Conservation (phyloP, 1,140 invertebrate species). For the Aphaenogaster rudis region DNA sequence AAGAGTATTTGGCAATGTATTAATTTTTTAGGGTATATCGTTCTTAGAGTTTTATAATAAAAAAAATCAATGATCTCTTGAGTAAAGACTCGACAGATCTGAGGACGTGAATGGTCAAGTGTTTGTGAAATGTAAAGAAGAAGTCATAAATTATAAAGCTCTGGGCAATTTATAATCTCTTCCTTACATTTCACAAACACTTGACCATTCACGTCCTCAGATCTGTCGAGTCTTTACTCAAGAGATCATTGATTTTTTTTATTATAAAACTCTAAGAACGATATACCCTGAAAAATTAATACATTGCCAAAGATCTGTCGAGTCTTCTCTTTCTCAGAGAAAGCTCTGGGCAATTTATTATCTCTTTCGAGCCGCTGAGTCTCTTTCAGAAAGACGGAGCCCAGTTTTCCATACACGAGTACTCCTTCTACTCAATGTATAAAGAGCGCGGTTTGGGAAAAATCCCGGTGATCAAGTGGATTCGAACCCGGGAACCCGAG, state of each 20-base stretch:
- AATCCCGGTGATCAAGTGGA: no score
- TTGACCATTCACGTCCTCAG: conserved; percentile 88
- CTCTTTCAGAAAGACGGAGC: no score
- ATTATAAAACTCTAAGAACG: no score
- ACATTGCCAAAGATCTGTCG: conserved; percentile 81
- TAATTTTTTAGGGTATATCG: conserved; percentile 88
- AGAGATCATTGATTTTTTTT: no score
- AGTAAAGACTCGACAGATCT: conserved; percentile 88
- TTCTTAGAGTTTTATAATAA: conserved; percentile 95
- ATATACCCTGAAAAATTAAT: no score
- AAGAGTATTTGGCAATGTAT: conserved; percentile 12
- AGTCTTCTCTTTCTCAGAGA: conserved; percentile 75
- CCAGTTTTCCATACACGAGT: no score
- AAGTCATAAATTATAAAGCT: conserved; percentile 85
- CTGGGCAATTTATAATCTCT: conserved; percentile 86
- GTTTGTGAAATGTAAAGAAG: conserved; percentile 88
- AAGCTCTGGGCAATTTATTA: no score
- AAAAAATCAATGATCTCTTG: conserved; percentile 91
- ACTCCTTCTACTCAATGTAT: no score
- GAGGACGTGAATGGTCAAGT: conserved; percentile 88
- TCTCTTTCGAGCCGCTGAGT: no score
- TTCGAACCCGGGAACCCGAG: no score
- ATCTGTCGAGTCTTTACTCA: conserved; percentile 85
- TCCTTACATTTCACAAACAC: conserved; percentile 89
- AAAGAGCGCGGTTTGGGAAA: no score